These are phyloP conservation scores for Sebastes oblongus DNA, from an alignment of 2,797 vertebrate genomes.

Conservation along the genomic window DNA sequence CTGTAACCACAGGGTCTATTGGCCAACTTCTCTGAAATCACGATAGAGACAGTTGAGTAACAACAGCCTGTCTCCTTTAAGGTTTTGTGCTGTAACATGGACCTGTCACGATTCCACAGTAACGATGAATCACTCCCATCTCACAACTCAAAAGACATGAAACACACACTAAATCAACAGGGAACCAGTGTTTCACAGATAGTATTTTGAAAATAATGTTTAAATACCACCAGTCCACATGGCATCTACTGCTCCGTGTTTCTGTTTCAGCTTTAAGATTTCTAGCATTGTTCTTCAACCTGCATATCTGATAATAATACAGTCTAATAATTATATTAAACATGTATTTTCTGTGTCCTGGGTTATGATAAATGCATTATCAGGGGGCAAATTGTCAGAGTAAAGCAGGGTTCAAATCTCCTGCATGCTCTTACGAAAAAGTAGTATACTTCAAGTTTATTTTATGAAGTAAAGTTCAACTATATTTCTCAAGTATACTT, in stretches of 20 bases:
- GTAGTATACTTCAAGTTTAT: too few relatives aligned
- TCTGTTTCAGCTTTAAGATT: background rate
- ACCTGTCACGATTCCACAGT: background rate
- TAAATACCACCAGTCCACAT: background rate
- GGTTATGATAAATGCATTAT: background rate
- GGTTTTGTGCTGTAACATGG: background rate
- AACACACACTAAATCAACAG: background rate
- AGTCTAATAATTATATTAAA: background rate
- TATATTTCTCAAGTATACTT: too few relatives aligned
- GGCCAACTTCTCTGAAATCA: conserved; percentile 41
- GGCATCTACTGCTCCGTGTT: background rate
- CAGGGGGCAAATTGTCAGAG: background rate
- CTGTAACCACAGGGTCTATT: background rate
- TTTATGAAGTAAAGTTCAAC: too few relatives aligned
- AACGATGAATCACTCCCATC: conserved; percentile 38
- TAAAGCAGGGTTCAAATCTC: background rate
- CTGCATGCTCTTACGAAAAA: background rate
- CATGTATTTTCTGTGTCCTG: background rate
- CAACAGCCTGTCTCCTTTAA: background rate
- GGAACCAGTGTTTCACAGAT: background rate
- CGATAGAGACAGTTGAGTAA: conserved; percentile 41
- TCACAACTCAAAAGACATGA: background rate
- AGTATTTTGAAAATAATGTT: conserved; percentile 15
- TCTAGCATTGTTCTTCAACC: background rate
- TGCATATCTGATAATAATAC: background rate